phyloP scores from a whole-genome alignment of 2,888 invertebrate genomes.

The Heliconius erato region DNA sequence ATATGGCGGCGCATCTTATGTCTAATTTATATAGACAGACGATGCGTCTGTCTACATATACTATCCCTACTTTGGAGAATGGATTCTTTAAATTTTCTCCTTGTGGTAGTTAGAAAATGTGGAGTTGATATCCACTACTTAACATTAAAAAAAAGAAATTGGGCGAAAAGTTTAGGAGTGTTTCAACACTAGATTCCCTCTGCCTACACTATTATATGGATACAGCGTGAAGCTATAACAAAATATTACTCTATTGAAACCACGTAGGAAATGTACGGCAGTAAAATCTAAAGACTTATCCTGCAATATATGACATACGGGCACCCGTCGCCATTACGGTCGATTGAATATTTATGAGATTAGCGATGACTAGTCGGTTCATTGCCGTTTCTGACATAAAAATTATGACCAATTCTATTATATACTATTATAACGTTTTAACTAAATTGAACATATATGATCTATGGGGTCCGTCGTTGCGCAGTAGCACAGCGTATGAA shows the following conservation, averaged over 20 bases:
- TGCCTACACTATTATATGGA: not conserved
- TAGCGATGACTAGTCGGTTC: constrained; percentile 55
- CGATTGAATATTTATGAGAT: constrained; percentile 76
- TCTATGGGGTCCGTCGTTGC: too few relatives aligned
- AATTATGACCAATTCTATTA: constrained; percentile 7
- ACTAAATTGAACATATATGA: constrained; percentile 9
- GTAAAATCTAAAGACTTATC: constrained; percentile 45
- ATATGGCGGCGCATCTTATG: too few relatives aligned
- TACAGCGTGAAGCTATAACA: not conserved
- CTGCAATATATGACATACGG: constrained; percentile 35
- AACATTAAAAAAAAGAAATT: too few relatives aligned
- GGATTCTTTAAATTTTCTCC: too few relatives aligned
- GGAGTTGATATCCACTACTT: too few relatives aligned
- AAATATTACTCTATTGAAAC: not conserved
- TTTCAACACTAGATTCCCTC: not conserved
- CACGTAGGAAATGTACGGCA: not conserved
- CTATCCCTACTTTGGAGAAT: too few relatives aligned
- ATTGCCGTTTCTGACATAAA: constrained; percentile 28
- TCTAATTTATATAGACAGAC: too few relatives aligned
- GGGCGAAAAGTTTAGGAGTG: not conserved
- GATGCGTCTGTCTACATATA: too few relatives aligned
- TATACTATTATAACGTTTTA: not conserved
- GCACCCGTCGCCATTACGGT: constrained; percentile 55
- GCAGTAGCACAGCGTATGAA: too few relatives aligned
- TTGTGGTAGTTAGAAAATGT: too few relatives aligned